phyloP scores from a whole-genome alignment of 2,113 vertebrate species.

The Capricornis sumatraensis region DNA sequence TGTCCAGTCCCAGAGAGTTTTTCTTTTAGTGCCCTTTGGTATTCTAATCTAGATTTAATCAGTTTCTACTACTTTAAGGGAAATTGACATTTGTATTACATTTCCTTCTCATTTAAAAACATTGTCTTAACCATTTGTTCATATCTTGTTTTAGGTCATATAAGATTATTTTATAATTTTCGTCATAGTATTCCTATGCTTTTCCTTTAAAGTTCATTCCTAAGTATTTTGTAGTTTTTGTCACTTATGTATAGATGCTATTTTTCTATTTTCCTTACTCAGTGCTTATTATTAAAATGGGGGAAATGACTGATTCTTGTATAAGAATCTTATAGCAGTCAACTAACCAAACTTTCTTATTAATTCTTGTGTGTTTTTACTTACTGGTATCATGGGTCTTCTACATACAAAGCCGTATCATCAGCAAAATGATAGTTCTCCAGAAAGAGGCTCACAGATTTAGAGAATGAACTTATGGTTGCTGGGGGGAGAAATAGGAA shows the following conservation, averaged over 20 bases:
- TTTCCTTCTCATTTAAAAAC: background rate
- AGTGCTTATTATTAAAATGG: background rate
- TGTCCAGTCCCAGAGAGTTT: background rate
- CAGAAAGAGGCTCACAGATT: background rate
- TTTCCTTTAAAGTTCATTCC: background rate
- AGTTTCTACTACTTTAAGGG: background rate
- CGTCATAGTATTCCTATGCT: background rate
- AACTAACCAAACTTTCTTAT: background rate
- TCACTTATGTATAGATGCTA: background rate
- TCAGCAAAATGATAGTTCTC: background rate
- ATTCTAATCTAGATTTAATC: slow-evolving; percentile 14
- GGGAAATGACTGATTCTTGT: background rate
- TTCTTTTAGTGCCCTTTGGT: background rate
- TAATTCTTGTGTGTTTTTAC: background rate
- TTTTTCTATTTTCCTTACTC: background rate
- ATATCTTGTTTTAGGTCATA: background rate
- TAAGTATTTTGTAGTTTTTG: background rate
- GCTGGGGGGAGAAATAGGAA: background rate
- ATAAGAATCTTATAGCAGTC: background rate
- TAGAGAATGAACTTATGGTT: background rate
- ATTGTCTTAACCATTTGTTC: background rate
- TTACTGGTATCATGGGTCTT: background rate
- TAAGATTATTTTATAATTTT: background rate
- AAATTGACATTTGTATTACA: background rate
- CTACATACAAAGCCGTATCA: background rate